Conservation (phyloP, 2,113 vertebrate genomes). For the Zeus faber region DNA sequence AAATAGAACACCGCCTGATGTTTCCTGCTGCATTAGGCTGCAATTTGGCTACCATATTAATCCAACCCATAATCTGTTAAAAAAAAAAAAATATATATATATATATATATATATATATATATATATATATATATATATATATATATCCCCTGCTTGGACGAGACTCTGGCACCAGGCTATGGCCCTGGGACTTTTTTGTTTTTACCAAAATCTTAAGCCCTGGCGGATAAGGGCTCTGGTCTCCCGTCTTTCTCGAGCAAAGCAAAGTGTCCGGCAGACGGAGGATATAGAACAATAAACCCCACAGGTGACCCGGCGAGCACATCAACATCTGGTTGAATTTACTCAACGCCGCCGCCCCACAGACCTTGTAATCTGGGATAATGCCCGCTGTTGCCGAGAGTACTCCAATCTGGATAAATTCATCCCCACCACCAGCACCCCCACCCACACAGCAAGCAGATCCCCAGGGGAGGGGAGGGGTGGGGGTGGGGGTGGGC, state of each 20-base stretch:
- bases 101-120: too few relatives aligned
- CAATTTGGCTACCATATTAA: constrained; percentile 76
- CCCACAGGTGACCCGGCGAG: constrained; percentile 70
- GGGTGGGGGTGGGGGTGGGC: constrained; percentile 49
- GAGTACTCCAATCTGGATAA: constrained; percentile 80
- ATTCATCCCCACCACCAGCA: constrained; percentile 67
- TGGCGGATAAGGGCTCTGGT: background rate
- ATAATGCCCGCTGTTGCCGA: constrained; percentile 78
- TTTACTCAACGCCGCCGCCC: constrained; percentile 77
- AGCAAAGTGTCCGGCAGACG: too few relatives aligned
- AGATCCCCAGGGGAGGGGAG: constrained; percentile 28
- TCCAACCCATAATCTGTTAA: constrained; percentile 71
- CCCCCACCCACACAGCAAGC: constrained; percentile 53
- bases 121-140: too few relatives aligned
- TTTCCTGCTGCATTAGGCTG: constrained; percentile 64
- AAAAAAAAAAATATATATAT: constrained; percentile 55
- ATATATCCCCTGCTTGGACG: background rate
- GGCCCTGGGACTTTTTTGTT: too few relatives aligned
- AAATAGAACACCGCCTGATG: constrained; percentile 48
- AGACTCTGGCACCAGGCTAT: constrained; percentile 29
- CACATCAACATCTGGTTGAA: constrained; percentile 78
- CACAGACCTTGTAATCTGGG: constrained; percentile 77
- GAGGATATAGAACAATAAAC: constrained; percentile 18
- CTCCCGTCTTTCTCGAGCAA: too few relatives aligned
- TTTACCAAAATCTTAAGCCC: background rate